Percentiles rank a stretch among this genome's conserved stretches.
phyloP scores from a whole-genome alignment of 2,888 invertebrate species.

The Cheiracanthium punctorium region DNA sequence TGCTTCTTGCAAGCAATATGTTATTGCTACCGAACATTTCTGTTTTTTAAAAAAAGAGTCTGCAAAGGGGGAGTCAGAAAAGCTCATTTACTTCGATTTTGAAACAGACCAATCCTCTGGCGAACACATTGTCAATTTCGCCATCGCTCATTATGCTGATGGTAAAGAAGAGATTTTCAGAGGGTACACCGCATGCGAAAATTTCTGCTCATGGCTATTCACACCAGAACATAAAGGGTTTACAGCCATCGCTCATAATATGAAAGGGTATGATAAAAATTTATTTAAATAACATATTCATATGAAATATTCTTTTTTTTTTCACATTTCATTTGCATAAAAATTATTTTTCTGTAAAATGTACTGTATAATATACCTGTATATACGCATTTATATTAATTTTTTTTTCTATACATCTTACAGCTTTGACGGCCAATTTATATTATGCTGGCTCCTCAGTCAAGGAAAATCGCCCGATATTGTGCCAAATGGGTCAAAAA shows the following conservation, averaged over 20 bases:
- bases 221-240: slow-evolving; percentile 3
- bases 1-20: background rate
- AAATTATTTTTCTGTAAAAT: no score
- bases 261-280: slow-evolving; percentile 19
- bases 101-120: slow-evolving; percentile 26
- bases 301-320: no score
- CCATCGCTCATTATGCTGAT: background rate
- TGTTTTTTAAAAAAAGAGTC: background rate
- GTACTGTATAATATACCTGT: no score
- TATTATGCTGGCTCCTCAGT: no score
- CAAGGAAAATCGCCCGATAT: no score
- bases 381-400: no score
- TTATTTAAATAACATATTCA: background rate
- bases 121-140: slow-evolving; percentile 44
- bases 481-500: background rate
- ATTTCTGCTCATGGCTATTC: slow-evolving; percentile 30
- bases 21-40: background rate
- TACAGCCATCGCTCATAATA: slow-evolving; percentile 26
- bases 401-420: no score
- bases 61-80: background rate
- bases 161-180: slow-evolving; percentile 3
- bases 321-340: no score
- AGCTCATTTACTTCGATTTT: slow-evolving; percentile 29
- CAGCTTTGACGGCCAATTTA: no score
- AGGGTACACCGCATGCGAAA: slow-evolving; percentile 4